Evolutionary conservation across 2,113 vertebrate species (phyloP).

Genomic region (Saguinus imperator): DNA sequence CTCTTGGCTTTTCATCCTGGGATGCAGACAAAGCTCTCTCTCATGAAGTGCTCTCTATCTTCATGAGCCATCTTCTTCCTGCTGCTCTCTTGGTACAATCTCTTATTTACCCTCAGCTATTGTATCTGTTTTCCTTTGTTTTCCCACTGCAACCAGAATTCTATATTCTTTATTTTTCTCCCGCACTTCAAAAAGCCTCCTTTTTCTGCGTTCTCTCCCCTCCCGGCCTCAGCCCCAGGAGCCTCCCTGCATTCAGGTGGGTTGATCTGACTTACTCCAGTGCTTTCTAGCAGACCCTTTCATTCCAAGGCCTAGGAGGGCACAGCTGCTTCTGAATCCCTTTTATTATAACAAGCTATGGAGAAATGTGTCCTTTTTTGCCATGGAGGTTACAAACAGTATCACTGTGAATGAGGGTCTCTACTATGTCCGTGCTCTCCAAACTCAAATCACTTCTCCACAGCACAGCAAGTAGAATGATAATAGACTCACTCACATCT

Average conservation of each 20-base stretch:
- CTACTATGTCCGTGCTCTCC: neutral
- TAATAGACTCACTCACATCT: neutral
- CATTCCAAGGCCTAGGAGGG: neutral
- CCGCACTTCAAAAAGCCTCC: neutral
- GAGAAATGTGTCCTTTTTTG: neutral
- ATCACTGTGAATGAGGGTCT: neutral
- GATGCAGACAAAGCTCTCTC: neutral
- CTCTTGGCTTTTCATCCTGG: neutral
- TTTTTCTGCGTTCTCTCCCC: neutral
- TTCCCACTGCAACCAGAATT: neutral
- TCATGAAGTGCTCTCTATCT: neutral
- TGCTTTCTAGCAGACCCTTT: neutral
- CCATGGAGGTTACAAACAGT: neutral
- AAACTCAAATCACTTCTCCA: neutral
- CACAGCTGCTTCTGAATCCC: neutral
- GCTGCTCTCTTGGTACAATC: neutral
- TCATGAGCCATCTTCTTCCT: neutral
- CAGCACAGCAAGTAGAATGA: neutral
- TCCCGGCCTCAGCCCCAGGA: neutral
- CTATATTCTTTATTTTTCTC: neutral
- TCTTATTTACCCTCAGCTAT: neutral
- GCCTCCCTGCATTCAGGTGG: neutral
- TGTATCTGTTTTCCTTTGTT: neutral
- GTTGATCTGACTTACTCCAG: neutral
- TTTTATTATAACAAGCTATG: neutral